Evolutionary conservation across 2,888 invertebrate species (phyloP).

Genomic region (Fabriciana adippe): DNA sequence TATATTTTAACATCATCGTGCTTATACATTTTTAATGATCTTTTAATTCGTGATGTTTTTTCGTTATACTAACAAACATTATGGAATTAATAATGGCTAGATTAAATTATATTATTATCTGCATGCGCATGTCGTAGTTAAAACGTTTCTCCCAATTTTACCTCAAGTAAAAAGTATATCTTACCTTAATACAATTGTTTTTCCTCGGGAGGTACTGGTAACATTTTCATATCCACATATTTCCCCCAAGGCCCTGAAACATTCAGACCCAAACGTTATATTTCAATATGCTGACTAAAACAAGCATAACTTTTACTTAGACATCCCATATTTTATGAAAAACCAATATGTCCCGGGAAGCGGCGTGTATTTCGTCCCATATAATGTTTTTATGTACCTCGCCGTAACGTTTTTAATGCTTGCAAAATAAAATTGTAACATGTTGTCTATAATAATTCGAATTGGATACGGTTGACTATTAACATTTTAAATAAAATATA

Average conservation of each 20-base stretch:
- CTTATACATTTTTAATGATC: too few species aligned
- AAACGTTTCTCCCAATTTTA: conserved; percentile 10
- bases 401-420: conserved; percentile 6
- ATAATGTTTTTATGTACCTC: not conserved
- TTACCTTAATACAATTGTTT: conserved; percentile 52
- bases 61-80: too few species aligned
- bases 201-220: conserved; percentile 38
- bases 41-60: too few species aligned
- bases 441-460: not conserved
- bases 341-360: conserved; percentile 43
- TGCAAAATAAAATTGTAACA: not conserved
- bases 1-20: too few species aligned
- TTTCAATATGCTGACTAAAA: conserved; percentile 74
- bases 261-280: conserved; percentile 69
- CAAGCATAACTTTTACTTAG: conserved; percentile 61
- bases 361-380: conserved; percentile 3
- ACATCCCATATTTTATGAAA: conserved; percentile 56
- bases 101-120: too few species aligned
- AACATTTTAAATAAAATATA: too few species aligned
- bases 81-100: too few species aligned
- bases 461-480: too few species aligned
- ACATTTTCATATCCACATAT: conserved; percentile 51
- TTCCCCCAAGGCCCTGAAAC: conserved; percentile 61
- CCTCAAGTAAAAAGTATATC: conserved; percentile 34
- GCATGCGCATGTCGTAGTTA: not conserved